These are phyloP conservation scores for Caenorhabditis sp. DNA, from an alignment of 2,888 invertebrate genomes.

Conservation along the genomic window DNA sequence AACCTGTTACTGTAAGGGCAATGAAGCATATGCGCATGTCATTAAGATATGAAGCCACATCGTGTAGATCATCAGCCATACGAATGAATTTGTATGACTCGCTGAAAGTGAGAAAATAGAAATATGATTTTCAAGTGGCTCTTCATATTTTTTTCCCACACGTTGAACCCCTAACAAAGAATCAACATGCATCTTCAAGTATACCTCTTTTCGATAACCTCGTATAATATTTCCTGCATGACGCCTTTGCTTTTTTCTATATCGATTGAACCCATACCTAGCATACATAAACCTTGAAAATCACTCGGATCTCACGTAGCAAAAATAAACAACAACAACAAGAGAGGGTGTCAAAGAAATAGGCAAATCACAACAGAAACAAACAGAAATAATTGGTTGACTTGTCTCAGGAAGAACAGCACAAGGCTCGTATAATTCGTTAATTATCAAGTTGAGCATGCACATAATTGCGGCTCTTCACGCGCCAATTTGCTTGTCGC, in stretches of 20 bases:
- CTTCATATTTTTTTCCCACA: neutral
- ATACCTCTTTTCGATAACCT: constrained; percentile 51
- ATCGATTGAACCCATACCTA: constrained; percentile 36
- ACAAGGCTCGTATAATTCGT: constrained; percentile 30
- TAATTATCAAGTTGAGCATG: constrained; percentile 44
- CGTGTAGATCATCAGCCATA: constrained; percentile 67
- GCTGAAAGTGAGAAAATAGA: constrained; percentile 48
- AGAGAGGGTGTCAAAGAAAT: too few species aligned
- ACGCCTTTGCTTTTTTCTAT: constrained; percentile 46
- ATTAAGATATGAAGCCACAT: constrained; percentile 60
- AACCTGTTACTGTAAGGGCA: constrained; percentile 54
- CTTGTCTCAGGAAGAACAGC: constrained; percentile 9
- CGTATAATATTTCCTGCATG: constrained; percentile 49
- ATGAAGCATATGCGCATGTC: constrained; percentile 66
- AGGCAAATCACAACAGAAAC: neutral
- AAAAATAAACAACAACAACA: neutral
- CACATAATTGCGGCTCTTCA: constrained; percentile 39
- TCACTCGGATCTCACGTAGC: neutral
- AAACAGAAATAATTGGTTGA: neutral
- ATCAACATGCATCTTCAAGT: constrained; percentile 3
- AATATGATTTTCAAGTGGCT: neutral
- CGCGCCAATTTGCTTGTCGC: constrained; percentile 38
- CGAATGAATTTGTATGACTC: constrained; percentile 69
- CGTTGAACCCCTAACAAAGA: neutral
- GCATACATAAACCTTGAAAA: neutral